Percentiles rank a stretch among this genome's conserved stretches.
Conservation (phyloP, 53 echinoderm and acorn worm genomes). For the Echinarachnius parma region DNA sequence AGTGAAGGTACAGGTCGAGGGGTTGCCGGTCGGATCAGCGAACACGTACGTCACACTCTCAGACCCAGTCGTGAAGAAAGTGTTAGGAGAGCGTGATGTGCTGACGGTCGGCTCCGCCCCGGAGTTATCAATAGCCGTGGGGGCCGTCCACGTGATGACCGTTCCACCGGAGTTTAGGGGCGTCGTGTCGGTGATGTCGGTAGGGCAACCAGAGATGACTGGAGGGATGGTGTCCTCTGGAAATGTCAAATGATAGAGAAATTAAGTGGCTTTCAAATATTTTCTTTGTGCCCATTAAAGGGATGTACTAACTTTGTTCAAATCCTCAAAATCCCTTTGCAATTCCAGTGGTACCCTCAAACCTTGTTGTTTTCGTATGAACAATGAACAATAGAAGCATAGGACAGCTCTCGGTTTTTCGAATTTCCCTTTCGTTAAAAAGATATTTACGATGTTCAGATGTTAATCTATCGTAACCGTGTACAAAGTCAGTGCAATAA, state of each 20-base stretch:
- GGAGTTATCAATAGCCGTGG: conserved; percentile 61
- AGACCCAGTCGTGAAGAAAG: conserved; percentile 33
- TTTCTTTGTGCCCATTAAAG: too few species aligned
- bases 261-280: too few species aligned
- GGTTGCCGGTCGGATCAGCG: conserved; percentile 52
- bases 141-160: conserved; percentile 52
- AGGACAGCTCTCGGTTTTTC: too few species aligned
- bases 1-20: conserved; percentile 18
- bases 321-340: too few species aligned
- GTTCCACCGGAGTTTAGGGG: conserved; percentile 39
- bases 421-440: too few species aligned
- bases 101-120: conserved; percentile 27
- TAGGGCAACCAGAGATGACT: conserved; percentile 53
- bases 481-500: too few species aligned
- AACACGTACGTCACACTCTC: conserved; percentile 54
- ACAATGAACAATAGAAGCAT: too few species aligned
- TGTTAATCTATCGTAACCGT: too few species aligned
- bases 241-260: background rate
- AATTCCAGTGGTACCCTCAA: too few species aligned
- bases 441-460: too few species aligned
- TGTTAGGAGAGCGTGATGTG: conserved; percentile 27
- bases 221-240: conserved; percentile 51
- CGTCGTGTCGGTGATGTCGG: conserved; percentile 47
- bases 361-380: too few species aligned
- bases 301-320: too few species aligned